Evolutionary conservation across 2,113 vertebrate genomes (phyloP), one percentile per base, ranked within the genome.

Genomic region (Nothobranchius kuhntae): DNA sequence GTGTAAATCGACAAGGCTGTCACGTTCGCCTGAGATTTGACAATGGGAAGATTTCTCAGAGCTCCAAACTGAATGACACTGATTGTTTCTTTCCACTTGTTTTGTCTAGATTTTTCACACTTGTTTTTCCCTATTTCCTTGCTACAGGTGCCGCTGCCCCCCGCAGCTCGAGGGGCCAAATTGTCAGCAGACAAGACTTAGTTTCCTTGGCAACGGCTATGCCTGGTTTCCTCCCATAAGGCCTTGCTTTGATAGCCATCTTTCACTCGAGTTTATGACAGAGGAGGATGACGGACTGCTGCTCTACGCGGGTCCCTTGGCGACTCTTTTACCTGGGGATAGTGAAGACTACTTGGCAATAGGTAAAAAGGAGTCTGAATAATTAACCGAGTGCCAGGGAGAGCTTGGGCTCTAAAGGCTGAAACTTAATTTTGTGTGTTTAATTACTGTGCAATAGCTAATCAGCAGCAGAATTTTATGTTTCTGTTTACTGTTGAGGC

Each of bases 131-230:
- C 51, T 1, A 62, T 36, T 36, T 36, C n/a, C 12, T 38, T 81
- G 61, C 71, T 68, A 75, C 87, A 96, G 95, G 89, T 96, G 95
- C 82, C 93, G 86, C 75, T 97, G 95, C 89, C 91, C 93, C 52
- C 79, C 93, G 48, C 94, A 92, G 13, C 93, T 95, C 61, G 90
- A 95, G 36, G 96, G 95, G 71, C 93, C 95, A 59, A 91, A 95
- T 55, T 96, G 96, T 91, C 95, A 96, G 91, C 95, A 95, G 89
- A 95, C 93, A 0, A 93, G 92, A 70, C 93, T 93, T 82, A 94
- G 94, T 93, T 96, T 96, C 94, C 94, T 93, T 89, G 95, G 95
- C 75, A 92, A 95, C 90, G 94, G 96, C 81, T 95, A 95, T 87
- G 93, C 95, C 69, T 96, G 95, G 94, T 95, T 96, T 93, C 94